phyloP scores from a whole-genome alignment of 2,797 vertebrate genomes.

The Carapus acus region DNA sequence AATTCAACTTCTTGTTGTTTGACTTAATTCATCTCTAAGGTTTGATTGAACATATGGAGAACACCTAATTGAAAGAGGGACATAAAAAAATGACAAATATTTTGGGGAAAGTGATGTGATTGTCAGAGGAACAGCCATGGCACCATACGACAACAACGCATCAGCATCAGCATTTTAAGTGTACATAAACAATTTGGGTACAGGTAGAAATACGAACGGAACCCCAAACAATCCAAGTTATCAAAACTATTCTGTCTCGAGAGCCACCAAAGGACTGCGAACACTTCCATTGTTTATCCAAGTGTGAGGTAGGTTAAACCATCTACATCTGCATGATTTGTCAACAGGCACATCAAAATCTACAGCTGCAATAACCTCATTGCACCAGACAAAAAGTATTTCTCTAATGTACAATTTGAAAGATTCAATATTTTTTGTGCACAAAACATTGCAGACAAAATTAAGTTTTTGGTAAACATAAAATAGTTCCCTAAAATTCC shows the following conservation, averaged over 20 bases:
- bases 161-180: slow-evolving; percentile 1
- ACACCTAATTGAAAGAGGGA: too few species aligned
- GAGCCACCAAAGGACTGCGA: background rate
- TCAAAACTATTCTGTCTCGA: slow-evolving; percentile 7
- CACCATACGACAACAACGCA: slow-evolving; percentile 1
- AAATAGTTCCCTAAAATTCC: slow-evolving; percentile 20
- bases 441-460: slow-evolving; percentile 16
- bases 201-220: slow-evolving; percentile 13
- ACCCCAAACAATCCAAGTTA: background rate
- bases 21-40: slow-evolving; percentile 12
- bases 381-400: too few species aligned
- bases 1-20: too few species aligned
- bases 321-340: slow-evolving; percentile 21
- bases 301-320: slow-evolving; percentile 53
- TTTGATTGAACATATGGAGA: too few species aligned
- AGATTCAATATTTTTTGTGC: too few species aligned
- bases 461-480: slow-evolving; percentile 19
- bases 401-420: too few species aligned
- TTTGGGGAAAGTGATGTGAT: background rate
- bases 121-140: slow-evolving; percentile 3
- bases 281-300: slow-evolving; percentile 3
- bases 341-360: slow-evolving; percentile 53
- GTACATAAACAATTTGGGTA: slow-evolving; percentile 2
- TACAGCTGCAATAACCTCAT: slow-evolving; percentile 16
- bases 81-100: too few species aligned